These are phyloP conservation scores for Drosophila truncata DNA, from an alignment of 1,140 invertebrate genomes.

Conservation along the genomic window DNA sequence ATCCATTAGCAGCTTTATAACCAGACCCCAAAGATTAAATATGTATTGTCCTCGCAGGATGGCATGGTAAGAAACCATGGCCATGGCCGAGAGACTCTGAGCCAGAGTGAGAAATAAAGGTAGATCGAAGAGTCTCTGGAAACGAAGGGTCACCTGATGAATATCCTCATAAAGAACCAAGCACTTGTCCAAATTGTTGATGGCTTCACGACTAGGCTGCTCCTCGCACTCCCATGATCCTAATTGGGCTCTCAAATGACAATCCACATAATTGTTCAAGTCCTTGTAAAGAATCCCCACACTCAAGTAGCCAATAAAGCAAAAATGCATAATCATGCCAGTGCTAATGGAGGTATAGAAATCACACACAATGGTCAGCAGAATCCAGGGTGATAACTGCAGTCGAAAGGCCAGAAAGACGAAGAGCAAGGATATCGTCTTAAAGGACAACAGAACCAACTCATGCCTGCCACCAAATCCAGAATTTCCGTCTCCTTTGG, in stretches of 20 bases:
- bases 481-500: not conserved
- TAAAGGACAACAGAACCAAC: slow-evolving; percentile 31
- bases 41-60: slow-evolving; percentile 12
- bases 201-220: not conserved
- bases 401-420: not conserved
- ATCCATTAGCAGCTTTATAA: slow-evolving; percentile 41
- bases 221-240: not conserved
- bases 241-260: slow-evolving; percentile 32
- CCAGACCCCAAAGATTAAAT: slow-evolving; percentile 20
- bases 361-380: slow-evolving; percentile 3
- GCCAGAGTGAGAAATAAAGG: slow-evolving; percentile 44
- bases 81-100: slow-evolving; percentile 35
- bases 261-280: slow-evolving; percentile 51
- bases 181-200: slow-evolving; percentile 39
- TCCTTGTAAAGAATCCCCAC: slow-evolving; percentile 51
- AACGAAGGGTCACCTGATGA: slow-evolving; percentile 17
- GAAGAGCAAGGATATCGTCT: slow-evolving; percentile 18
- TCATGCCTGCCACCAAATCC: slow-evolving; percentile 42
- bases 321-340: slow-evolving; percentile 37
- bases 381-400: not conserved
- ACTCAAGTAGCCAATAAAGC: slow-evolving; percentile 60
- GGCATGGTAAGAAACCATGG: slow-evolving; percentile 32
- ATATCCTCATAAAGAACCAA: slow-evolving; percentile 60
- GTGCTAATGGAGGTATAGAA: slow-evolving; percentile 23
- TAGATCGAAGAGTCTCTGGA: slow-evolving; percentile 52